phyloP scores from a whole-genome alignment of 2,888 invertebrate genomes.

The Octonoba sinensis region DNA sequence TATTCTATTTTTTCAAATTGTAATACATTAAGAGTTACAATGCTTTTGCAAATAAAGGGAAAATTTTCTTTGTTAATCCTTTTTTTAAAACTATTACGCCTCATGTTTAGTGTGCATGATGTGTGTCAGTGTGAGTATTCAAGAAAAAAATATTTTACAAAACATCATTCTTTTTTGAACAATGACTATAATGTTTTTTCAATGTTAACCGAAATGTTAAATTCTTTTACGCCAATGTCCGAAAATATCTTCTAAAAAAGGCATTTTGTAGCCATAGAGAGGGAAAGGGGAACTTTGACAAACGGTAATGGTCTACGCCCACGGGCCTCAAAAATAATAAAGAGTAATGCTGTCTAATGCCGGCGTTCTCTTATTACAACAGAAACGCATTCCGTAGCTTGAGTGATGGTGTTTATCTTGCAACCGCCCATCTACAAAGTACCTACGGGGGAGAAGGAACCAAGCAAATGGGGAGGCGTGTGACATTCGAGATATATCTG shows the following conservation, averaged over 20 bases:
- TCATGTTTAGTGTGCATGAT: too few species aligned
- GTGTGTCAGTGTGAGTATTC: too few species aligned
- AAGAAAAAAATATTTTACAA: too few species aligned
- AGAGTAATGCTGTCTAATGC: slow-evolving; percentile 15
- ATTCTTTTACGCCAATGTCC: background rate
- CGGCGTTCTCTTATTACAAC: background rate
- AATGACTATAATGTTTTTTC: too few species aligned
- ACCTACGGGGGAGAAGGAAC: background rate
- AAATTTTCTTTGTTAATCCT: too few species aligned
- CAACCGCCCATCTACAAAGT: slow-evolving; percentile 6
- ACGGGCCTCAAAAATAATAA: slow-evolving; percentile 43
- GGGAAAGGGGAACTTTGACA: slow-evolving; percentile 7
- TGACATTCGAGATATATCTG: slow-evolving; percentile 5
- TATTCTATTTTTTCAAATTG: too few species aligned
- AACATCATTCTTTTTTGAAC: too few species aligned
- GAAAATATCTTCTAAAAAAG: background rate
- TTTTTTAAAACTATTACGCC: too few species aligned
- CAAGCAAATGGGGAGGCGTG: background rate
- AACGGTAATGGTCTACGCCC: slow-evolving; percentile 25
- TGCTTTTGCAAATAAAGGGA: too few species aligned
- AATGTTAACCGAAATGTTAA: too few species aligned
- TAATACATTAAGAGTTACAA: too few species aligned
- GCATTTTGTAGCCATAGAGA: background rate
- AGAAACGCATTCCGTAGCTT: background rate
- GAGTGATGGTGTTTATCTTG: slow-evolving; percentile 8